Evolutionary conservation across 2,113 vertebrate species (phyloP).

Genomic region (Oreochromis spilurus): DNA sequence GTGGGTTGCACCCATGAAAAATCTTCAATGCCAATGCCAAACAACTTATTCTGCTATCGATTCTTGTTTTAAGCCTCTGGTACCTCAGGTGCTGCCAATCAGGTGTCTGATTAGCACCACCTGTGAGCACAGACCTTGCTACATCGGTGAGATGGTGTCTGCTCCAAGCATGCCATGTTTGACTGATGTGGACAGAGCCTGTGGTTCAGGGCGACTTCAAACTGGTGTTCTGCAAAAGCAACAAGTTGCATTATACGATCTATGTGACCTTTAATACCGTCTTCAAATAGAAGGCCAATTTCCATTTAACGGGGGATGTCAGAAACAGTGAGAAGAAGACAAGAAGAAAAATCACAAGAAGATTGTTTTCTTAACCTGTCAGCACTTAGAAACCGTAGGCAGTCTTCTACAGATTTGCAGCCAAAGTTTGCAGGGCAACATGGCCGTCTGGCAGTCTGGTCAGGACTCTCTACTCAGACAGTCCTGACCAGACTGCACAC

Average conservation of each 20-base stretch:
- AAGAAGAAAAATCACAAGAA: not conserved
- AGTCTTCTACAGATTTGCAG: not conserved
- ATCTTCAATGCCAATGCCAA: not conserved
- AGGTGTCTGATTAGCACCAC: not conserved
- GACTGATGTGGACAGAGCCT: not conserved
- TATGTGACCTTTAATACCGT: not conserved
- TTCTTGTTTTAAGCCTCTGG: not conserved
- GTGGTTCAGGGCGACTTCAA: not conserved
- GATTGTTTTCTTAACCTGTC: not conserved
- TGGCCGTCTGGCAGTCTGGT: not conserved
- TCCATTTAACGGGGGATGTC: not conserved
- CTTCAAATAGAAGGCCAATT: not conserved
- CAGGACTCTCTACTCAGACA: not conserved
- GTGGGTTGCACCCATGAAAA: not conserved
- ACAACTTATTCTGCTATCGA: not conserved
- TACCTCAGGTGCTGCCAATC: not conserved
- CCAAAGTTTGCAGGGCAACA: not conserved
- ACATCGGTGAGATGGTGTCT: not conserved
- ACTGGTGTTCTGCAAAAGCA: not conserved
- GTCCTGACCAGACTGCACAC: not conserved
- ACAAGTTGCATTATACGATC: not conserved
- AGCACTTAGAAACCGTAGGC: not conserved
- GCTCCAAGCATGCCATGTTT: not conserved
- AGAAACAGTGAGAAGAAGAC: not conserved
- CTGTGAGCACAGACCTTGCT: not conserved